Evolutionary conservation across 2,113 vertebrate species (phyloP), one percentile per base, ranked within the genome.

Genomic region (Peromyscus californicus): DNA sequence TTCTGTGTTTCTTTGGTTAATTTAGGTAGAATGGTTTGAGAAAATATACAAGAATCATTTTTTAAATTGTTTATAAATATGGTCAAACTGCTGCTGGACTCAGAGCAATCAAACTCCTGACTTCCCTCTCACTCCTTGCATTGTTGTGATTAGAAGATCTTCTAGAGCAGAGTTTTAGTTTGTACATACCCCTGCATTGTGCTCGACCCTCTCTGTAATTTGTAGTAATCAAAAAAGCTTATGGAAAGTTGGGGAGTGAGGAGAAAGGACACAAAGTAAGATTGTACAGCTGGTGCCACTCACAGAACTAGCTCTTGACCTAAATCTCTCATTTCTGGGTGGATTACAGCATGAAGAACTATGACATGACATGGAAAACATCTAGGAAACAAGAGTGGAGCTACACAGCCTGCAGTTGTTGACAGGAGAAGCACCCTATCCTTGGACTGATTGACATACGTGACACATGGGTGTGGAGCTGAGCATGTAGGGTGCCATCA

Each of bases 161-260:
- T 88, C 86, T 61, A 70, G 21, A 85, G 93, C 91, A 86, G 42
- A 92, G 45, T 19, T 48, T 31, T 33, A 48, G 84, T 67, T 86
- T 21, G 5, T 3, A 1, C 0, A 69, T 7, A 76, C 36, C 24
- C 65, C 54, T 51, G 65, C 39, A 87, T 91, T 96, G 7, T 95
- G 29, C 65, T 91, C 91, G 22, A 85, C 69, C 75, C 91, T 82
- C 22, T 70, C 51, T 86, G 61, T 93, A 9, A 91, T 94, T 95
- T 96, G 89, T 48, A 95, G 51, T 63, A 10, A 89, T 84, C 87
- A 93, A 22, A 95, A 78, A 93, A 61, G 4, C 24, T 95, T 91
- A 42, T 54, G 59, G 82, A 95, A 90, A 92, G 24, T 19, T 65
- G 61, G 67, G 59, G 67, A 57, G 67, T 51, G 67, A 39, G 57